Conservation (phyloP, 1,140 invertebrate genomes). For the Gryon sp. region DNA sequence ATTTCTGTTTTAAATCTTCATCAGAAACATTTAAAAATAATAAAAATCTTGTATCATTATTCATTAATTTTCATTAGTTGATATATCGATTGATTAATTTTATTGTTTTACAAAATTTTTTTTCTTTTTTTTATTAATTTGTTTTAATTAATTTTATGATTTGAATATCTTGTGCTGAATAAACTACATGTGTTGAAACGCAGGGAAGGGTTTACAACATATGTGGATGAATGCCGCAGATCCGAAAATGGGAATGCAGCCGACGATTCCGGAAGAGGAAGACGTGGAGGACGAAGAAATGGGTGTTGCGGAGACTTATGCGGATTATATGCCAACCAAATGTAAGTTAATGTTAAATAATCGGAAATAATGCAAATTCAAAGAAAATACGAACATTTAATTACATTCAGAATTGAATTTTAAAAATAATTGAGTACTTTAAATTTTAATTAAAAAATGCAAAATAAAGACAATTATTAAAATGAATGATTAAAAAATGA, state of each 20-base stretch:
- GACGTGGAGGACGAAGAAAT: conserved; percentile 97
- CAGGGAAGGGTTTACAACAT: conserved; percentile 79
- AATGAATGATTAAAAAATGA: too few relatives aligned
- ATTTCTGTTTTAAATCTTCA: too few relatives aligned
- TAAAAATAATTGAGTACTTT: too few relatives aligned
- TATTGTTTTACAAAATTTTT: conserved; percentile 4
- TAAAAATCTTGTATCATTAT: too few relatives aligned
- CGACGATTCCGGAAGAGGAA: conserved; percentile 84
- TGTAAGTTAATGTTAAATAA: conserved; percentile 84
- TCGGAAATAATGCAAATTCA: too few relatives aligned
- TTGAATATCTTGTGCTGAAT: conserved; percentile 20
- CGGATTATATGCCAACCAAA: conserved; percentile 98
- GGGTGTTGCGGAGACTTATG: conserved; percentile 98
- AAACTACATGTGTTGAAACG: conserved; percentile 25
- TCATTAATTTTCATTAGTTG: too few relatives aligned
- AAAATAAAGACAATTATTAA: too few relatives aligned
- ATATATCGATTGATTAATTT: too few relatives aligned
- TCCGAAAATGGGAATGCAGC: conserved; percentile 76
- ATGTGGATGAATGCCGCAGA: conserved; percentile 81
- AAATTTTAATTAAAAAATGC: too few relatives aligned
- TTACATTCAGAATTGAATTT: too few relatives aligned
- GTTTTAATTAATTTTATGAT: background rate
- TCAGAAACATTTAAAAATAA: too few relatives aligned
- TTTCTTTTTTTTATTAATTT: background rate
- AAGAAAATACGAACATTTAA: too few relatives aligned